Evolutionary conservation across 2,888 invertebrate genomes (phyloP), one percentile per base, ranked within the genome.

Genomic region (Tiliacea citrago): DNA sequence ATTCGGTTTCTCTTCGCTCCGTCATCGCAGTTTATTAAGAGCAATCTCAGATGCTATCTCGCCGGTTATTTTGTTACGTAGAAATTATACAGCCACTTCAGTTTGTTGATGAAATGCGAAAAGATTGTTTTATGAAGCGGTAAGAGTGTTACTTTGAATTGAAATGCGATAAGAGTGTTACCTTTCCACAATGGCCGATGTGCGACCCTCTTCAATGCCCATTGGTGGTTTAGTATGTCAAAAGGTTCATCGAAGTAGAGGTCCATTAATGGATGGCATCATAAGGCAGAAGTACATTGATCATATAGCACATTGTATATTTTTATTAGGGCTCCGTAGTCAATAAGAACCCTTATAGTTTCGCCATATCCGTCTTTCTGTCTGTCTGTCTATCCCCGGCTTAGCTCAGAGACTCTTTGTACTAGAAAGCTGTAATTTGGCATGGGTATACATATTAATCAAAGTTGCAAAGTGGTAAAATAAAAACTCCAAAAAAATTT

Each of bases 1-100:
- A 68, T 80, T 61, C 68, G 39, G 60, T 75, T 81, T 77, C 68
- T 75, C 63, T 84, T 76, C 10, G 77, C 62, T 42, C 24, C 69
- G 69, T 82, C 79, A 85, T 81, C 57, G 57, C 29, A 71, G 51
- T 85, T 80, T 82, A 82, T 82, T 85, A 77, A 68, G 68, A 79
- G 77, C 82, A 79, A 85, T 85, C 82, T 79, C 58, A 62, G 74
- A 68, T 60, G 68, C 75, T 70, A 71, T 69, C 73, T 70, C 74
- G 21, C 35, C 61, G 73, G 47, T 86, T 73, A 84, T 74, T 74
- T 68, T 69, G 66, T 73, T 82, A 82, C 72, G 65, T 47, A 63
- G 69, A 62, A 77, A 74, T 85, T 82, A 77, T 79, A 73, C 68
- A 53, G 72, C 73, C 62, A 68, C 73, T 80, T 74, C 67, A 70